phyloP scores from a whole-genome alignment of 2,888 invertebrate genomes.

The Laothoe populi region DNA sequence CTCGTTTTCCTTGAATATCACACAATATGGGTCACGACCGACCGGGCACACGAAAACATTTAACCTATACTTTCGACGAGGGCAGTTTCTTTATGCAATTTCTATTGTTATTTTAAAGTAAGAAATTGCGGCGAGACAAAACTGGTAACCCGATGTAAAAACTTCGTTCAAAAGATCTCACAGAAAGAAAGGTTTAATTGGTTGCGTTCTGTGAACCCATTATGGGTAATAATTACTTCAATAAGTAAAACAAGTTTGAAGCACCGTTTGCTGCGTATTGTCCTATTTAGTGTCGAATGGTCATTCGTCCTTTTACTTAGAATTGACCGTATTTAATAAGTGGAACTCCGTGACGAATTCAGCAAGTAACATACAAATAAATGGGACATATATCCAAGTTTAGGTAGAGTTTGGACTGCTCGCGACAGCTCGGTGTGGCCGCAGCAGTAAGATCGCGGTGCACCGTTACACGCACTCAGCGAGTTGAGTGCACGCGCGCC shows the following conservation, averaged over 20 bases:
- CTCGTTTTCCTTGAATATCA: slow-evolving; percentile 69
- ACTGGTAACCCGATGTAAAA: slow-evolving; percentile 21
- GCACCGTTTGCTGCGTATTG: slow-evolving; percentile 23
- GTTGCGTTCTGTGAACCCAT: slow-evolving; percentile 44
- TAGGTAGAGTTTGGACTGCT: slow-evolving; percentile 1
- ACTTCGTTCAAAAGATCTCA: slow-evolving; percentile 1
- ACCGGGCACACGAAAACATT: slow-evolving; percentile 44
- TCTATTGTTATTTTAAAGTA: slow-evolving; percentile 25
- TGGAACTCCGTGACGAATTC: neutral
- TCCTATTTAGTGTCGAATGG: slow-evolving; percentile 8
- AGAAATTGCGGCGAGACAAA: slow-evolving; percentile 32
- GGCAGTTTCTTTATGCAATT: slow-evolving; percentile 30
- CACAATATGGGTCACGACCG: slow-evolving; percentile 70
- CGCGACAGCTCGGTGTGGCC: too few species aligned
- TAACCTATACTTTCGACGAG: slow-evolving; percentile 40
- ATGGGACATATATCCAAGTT: neutral
- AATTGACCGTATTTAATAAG: neutral
- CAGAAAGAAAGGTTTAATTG: slow-evolving; percentile 30
- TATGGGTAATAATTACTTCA: slow-evolving; percentile 48
- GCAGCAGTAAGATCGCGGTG: slow-evolving; percentile 52
- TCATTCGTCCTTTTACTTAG: neutral
- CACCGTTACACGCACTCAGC: slow-evolving; percentile 77
- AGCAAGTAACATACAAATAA: neutral
- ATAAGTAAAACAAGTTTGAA: slow-evolving; percentile 44
- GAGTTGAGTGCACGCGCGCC: slow-evolving; percentile 78